Evolutionary conservation across 2,113 vertebrate genomes (phyloP), one percentile per base, ranked within the genome.

Genomic region (Urocolius indicus): DNA sequence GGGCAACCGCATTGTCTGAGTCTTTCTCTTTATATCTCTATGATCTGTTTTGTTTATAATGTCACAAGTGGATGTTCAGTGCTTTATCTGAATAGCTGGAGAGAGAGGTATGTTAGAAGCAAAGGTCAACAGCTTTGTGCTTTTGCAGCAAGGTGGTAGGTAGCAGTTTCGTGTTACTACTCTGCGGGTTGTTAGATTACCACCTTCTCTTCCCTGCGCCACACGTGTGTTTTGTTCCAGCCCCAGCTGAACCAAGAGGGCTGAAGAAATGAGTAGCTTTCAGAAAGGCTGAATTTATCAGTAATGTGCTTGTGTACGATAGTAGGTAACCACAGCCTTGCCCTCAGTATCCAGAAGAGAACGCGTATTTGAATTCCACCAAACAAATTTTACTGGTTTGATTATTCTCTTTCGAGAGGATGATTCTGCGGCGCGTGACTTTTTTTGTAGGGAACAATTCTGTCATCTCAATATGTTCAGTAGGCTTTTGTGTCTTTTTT

Each of bases 391-490:
- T 76, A 49, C 55, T 48, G 22, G 22, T 55, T 90, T 71, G 73
- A 41, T 78, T n/a, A n/a, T n/a, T n/a, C n/a, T 90, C 96, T 96
- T 93, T 85, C 59, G 65, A 86, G 91, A 85, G 76, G 41, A 14
- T 74, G 63, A 72, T 93, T 95, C 48, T 74, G 29, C 32, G 51
- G 51, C 57, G 24, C 24, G 6, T 1, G 6, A 74, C 24, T n/a
- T 59, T 23, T 79, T 72, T n/a, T n/a, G n/a, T 11, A 79, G 52
- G 27, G 66, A 93, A 65, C 32, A 46, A 20, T 78, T 89, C n/a
- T 55, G 19, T 89, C 11, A 16, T 89, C 93, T 94, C 78, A 30
- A 2, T 74, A 34, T 16, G 10, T 82, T 87, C 0, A 0, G 11
- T 88, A 52, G 38, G 5, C 45, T 95, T 84, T 82, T 75, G 22